phyloP scores from a whole-genome alignment of 2,113 vertebrate genomes.

The Hippoglossus stenolepis region DNA sequence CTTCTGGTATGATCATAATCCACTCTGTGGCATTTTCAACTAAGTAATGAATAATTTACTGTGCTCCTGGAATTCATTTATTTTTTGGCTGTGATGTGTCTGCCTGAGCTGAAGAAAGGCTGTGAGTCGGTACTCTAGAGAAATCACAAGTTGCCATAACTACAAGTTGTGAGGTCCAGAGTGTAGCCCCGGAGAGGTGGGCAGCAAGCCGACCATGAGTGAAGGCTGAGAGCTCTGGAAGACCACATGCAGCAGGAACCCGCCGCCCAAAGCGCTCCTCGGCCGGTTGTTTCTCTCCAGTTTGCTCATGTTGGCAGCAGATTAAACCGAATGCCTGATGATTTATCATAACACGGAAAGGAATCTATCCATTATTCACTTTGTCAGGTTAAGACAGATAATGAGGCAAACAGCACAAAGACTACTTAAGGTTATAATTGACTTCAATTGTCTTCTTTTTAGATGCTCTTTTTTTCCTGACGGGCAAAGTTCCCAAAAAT shows the following conservation, averaged over 20 bases:
- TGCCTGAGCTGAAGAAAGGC: constrained; percentile 51
- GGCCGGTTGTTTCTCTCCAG: constrained; percentile 29
- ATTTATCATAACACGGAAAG: constrained; percentile 18
- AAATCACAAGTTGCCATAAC: constrained; percentile 70
- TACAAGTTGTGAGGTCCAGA: constrained; percentile 59
- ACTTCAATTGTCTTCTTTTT: constrained; percentile 46
- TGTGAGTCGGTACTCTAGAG: constrained; percentile 52
- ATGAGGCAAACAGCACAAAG: constrained; percentile 30
- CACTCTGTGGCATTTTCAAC: constrained; percentile 61
- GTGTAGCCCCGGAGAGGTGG: constrained; percentile 55
- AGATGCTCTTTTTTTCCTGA: constrained; percentile 26
- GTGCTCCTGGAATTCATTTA: constrained; percentile 57
- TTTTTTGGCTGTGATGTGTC: constrained; percentile 50
- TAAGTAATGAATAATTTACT: constrained; percentile 68
- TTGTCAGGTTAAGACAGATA: constrained; percentile 39
- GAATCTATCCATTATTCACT: constrained; percentile 52
- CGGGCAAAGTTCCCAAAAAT: constrained; percentile 27
- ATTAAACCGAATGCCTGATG: constrained; percentile 54
- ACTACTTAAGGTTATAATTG: constrained; percentile 42
- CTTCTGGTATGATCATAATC: constrained; percentile 48
- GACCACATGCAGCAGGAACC: constrained; percentile 49
- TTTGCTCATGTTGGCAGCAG: constrained; percentile 41
- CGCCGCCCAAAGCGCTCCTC: constrained; percentile 47
- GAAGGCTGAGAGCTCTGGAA: constrained; percentile 55
- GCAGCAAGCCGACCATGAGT: constrained; percentile 56